A percentile compares a stretch with the other conserved stretches of the same genome.
Evolutionary conservation across 2,888 invertebrate species (phyloP).

Genomic region (Limnephilus marmoratus): DNA sequence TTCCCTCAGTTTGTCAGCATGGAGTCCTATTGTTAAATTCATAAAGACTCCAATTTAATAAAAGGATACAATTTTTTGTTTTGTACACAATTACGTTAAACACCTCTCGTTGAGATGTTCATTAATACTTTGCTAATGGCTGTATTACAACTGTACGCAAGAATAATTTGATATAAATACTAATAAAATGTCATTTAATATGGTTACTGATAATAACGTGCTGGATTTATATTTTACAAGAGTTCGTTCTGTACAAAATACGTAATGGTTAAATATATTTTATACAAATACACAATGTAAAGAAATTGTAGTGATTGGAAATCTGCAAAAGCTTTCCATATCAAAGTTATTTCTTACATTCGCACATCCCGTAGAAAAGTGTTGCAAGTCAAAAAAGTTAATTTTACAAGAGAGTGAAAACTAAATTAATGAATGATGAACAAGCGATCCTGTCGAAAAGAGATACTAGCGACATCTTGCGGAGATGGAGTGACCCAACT

Average conservation of each 20-base stretch:
- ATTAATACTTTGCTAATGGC: not conserved
- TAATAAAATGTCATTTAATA: not conserved
- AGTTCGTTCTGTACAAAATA: not conserved
- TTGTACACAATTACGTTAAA: constrained; percentile 25
- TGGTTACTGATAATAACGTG: not conserved
- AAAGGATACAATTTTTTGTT: not conserved
- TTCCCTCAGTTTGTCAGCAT: not conserved
- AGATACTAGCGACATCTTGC: too few species aligned
- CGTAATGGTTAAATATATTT: not conserved
- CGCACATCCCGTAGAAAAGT: too few species aligned
- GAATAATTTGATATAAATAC: not conserved
- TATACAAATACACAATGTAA: not conserved
- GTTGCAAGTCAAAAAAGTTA: too few species aligned
- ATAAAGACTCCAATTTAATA: constrained; percentile 3
- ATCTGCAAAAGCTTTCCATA: not conserved
- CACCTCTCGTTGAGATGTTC: not conserved
- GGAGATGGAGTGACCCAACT: too few species aligned
- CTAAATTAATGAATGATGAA: too few species aligned
- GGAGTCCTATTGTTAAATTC: not conserved
- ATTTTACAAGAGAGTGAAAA: too few species aligned
- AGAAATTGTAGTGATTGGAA: not conserved
- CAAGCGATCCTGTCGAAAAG: too few species aligned
- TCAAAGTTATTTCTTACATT: not conserved
- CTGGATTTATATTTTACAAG: not conserved
- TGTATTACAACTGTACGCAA: not conserved